Evolutionary conservation across 2,797 vertebrate genomes (phyloP).

Genomic region (Melanotaenia boesemani): DNA sequence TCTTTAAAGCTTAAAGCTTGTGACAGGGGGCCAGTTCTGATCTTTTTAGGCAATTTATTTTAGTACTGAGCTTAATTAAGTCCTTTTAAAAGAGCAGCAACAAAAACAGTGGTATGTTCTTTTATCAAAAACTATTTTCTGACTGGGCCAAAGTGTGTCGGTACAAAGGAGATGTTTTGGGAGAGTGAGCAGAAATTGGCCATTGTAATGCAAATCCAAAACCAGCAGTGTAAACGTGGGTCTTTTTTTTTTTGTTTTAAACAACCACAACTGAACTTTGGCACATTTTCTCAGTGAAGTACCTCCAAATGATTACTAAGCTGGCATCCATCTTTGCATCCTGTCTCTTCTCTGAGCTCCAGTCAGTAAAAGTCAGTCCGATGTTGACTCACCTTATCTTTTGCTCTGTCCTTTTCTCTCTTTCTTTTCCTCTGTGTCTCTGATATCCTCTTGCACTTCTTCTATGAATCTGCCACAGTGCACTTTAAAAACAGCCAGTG

Average conservation of each 20-base stretch:
- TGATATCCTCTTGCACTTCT: background rate
- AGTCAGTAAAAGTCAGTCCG: background rate
- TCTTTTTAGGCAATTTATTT: background rate
- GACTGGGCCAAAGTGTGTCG: background rate
- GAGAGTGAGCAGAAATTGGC: background rate
- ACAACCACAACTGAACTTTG: background rate
- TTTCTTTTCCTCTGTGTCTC: background rate
- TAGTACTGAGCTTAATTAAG: background rate
- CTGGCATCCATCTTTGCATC: background rate
- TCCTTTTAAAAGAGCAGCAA: conserved; percentile 7
- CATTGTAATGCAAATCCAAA: background rate
- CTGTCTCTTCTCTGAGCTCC: background rate
- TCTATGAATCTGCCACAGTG: background rate
- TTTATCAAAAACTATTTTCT: background rate
- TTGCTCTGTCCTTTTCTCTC: background rate
- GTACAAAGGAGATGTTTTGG: background rate
- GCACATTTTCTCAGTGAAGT: too few species aligned
- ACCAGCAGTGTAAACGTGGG: background rate
- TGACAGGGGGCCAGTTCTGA: background rate
- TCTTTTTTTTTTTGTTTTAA: background rate
- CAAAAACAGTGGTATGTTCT: conserved; percentile 16
- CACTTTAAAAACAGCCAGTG: too few species aligned
- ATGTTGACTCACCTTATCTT: background rate
- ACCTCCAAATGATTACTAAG: background rate
- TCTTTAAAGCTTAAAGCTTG: conserved; percentile 5